Evolutionary conservation across 2,113 vertebrate species (phyloP), one percentile per base, ranked within the genome.

Genomic region (Oreochromis spilurus): DNA sequence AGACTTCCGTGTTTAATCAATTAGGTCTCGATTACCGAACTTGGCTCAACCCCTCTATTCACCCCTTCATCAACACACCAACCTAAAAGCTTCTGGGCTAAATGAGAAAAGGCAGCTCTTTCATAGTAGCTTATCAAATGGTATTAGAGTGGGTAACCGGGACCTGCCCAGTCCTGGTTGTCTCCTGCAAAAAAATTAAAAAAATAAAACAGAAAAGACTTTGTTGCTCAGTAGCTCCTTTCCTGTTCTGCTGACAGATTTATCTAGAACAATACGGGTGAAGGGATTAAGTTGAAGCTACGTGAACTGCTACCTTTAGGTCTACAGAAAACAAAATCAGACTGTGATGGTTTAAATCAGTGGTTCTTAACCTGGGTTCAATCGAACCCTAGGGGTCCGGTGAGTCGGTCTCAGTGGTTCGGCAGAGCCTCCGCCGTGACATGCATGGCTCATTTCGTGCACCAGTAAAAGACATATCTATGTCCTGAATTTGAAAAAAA

Each of bases 51-150:
- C 90, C 72, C 26, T 79, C 78, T 91, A 86, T 91, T 93, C 92
- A 90, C 91, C 26, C 82, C 58, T 85, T 89, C 87, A 88, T 94
- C 93, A 95, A 93, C 92, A 91, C 88, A 90, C 88, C 83, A 29
- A 86, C 81, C 89, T 94, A 88, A 94, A 94, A 92, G 85, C 88
- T 90, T 70, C 67, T 10, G 72, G 57, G 87, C 45, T 67, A 92
- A 92, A 91, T 88, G 82, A 89, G 83, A 91, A 91, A 91, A 90
- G 77, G 90, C 87, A 88, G 55, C 86, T 88, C 94, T 94, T 94
- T 96, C 93, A 94, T 93, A 93, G 93, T 89, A 90, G 91, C 94
- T 95, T 93, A 95, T 95, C 94, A 96, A 95, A 92, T 72, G 85
- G 92, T 88, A 92, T 92, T 94, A 90, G 92, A 92, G 84, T 48